Conservation (phyloP, 2,797 vertebrate genomes). For the Phyllotis vaccarum region DNA sequence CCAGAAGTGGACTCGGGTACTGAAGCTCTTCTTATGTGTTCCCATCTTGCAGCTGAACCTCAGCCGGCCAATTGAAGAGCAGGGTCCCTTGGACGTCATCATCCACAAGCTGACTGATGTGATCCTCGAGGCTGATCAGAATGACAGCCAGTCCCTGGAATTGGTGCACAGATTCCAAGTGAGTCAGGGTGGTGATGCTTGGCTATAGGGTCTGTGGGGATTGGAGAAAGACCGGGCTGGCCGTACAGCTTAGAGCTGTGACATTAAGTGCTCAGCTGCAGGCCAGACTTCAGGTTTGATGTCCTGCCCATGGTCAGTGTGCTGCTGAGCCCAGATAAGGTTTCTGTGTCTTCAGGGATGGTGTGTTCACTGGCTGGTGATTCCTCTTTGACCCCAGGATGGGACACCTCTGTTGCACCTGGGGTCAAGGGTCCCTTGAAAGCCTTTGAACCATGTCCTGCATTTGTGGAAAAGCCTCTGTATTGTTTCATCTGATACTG, state of each 20-base stretch:
- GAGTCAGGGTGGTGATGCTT: neutral
- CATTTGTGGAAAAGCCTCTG: neutral
- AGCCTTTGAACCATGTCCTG: neutral
- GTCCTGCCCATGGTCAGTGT: neutral
- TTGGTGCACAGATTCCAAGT: constrained; percentile 98
- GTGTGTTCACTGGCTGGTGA: neutral
- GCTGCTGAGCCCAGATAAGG: neutral
- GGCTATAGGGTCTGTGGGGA: neutral
- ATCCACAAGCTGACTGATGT: constrained; percentile 99
- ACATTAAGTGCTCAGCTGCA: too few relatives aligned
- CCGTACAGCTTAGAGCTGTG: rapidly evolving
- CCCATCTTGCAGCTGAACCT: constrained; percentile 92
- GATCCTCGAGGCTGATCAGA: constrained; percentile 98
- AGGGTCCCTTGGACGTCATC: constrained; percentile 98
- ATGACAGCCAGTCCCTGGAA: constrained; percentile 95
- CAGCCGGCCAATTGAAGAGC: constrained; percentile 96
- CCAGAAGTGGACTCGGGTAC: neutral
- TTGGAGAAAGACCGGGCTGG: neutral
- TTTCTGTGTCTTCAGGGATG: neutral
- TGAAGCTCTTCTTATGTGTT: constrained; percentile 21
- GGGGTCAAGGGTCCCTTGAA: neutral
- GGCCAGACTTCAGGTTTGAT: neutral
- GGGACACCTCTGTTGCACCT: neutral
- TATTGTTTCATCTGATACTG: neutral
- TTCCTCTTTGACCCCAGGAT: neutral